Evolutionary conservation across 2,888 invertebrate species (phyloP).

Genomic region (Trissoscelio sp.): DNA sequence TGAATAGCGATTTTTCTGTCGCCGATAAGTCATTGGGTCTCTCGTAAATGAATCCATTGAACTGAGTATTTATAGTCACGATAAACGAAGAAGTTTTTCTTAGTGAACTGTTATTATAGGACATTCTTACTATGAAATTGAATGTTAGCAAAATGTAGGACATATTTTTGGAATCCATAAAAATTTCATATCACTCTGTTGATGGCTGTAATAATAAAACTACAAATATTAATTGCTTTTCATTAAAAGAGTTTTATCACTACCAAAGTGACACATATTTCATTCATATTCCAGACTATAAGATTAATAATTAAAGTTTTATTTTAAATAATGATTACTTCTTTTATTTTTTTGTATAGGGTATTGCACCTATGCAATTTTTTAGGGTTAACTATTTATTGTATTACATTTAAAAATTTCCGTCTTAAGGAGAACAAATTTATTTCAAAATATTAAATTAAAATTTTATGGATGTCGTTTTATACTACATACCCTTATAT

Average conservation of each 20-base stretch:
- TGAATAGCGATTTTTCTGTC: conserved; percentile 42
- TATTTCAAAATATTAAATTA: no score
- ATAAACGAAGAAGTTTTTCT: conserved; percentile 65
- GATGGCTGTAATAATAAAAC: background rate
- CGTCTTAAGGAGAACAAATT: no score
- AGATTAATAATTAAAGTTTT: no score
- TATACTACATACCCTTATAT: no score
- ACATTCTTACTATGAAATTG: conserved; percentile 54
- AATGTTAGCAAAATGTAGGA: conserved; percentile 59
- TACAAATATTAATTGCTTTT: conserved; percentile 12
- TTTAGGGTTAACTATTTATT: no score
- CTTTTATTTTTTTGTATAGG: no score
- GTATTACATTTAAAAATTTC: no score
- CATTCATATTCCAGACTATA: no score
- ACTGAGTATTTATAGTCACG: conserved; percentile 63
- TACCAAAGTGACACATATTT: no score
- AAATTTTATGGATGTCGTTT: no score
- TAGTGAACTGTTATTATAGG: conserved; percentile 56
- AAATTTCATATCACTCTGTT: conserved; percentile 14
- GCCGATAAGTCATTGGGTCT: conserved; percentile 51
- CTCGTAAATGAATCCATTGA: conserved; percentile 64
- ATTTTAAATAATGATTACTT: no score
- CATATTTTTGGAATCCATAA: conserved; percentile 46
- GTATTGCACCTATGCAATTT: no score
- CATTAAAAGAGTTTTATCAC: background rate